Evolutionary conservation across 2,888 invertebrate species (phyloP).

Genomic region (Eugnorisma glareosa): DNA sequence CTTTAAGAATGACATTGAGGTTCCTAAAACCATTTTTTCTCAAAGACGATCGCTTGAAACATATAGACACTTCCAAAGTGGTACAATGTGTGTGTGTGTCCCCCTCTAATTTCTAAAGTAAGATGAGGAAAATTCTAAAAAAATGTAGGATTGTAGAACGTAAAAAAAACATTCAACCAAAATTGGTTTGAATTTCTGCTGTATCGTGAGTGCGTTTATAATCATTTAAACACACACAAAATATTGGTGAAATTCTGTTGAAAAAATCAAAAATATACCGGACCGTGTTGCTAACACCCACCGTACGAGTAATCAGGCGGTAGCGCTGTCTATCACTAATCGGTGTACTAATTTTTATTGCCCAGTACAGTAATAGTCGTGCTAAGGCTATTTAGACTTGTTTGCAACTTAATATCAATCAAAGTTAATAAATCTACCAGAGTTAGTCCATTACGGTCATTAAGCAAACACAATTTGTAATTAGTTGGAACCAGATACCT

Average conservation of each 20-base stretch:
- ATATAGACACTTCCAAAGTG: no score
- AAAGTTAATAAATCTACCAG: slow-evolving; percentile 39
- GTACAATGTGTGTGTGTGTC: no score
- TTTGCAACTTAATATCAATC: slow-evolving; percentile 48
- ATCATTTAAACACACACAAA: neutral
- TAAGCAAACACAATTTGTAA: slow-evolving; percentile 34
- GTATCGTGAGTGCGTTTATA: neutral
- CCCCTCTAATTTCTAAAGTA: no score
- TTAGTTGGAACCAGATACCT: slow-evolving; percentile 11
- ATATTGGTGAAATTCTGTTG: neutral
- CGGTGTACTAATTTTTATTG: slow-evolving; percentile 20
- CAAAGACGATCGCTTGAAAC: no score
- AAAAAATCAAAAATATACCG: neutral
- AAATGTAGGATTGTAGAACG: no score
- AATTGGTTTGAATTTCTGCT: neutral
- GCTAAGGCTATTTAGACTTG: slow-evolving; percentile 36
- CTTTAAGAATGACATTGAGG: no score
- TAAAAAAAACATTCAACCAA: no score
- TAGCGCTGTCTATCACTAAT: slow-evolving; percentile 17
- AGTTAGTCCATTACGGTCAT: slow-evolving; percentile 36
- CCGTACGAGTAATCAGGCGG: neutral
- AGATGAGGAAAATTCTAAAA: no score
- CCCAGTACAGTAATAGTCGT: slow-evolving; percentile 31
- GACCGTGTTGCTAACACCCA: neutral
- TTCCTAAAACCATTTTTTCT: no score